These are phyloP conservation scores for Thamnophis sirtalis DNA, from an alignment of 2,113 vertebrate genomes.

Conservation along the genomic window DNA sequence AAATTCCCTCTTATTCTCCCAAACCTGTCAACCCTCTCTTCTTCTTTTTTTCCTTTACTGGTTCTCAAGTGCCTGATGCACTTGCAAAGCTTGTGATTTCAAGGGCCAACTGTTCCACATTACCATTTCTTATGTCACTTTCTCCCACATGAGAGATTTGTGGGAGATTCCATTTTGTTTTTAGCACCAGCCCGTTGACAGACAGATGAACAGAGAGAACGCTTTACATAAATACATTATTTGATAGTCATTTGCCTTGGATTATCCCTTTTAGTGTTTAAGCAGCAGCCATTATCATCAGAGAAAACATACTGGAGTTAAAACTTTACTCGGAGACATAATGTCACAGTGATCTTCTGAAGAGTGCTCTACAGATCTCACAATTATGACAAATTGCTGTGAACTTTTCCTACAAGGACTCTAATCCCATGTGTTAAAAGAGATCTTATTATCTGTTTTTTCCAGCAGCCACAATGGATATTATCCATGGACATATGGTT, in stretches of 20 bases:
- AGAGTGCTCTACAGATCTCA: background rate
- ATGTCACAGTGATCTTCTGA: background rate
- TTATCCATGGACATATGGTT: background rate
- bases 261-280: background rate
- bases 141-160: background rate
- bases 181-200: background rate
- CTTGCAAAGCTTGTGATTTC: background rate
- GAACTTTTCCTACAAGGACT: background rate
- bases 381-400: background rate
- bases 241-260: background rate
- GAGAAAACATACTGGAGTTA: background rate
- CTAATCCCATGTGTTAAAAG: background rate
- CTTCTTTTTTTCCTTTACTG: background rate
- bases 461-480: background rate
- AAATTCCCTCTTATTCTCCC: background rate
- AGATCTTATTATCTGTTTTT: background rate
- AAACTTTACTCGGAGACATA: background rate
- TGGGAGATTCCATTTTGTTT: background rate
- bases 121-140: background rate
- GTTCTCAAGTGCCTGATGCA: background rate
- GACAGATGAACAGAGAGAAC: background rate
- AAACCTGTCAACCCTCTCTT: background rate
- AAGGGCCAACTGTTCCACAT: background rate
- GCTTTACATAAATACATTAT: background rate
- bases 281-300: background rate